phyloP scores from a whole-genome alignment of 2,888 invertebrate genomes.

The Cheilosia vernalis region DNA sequence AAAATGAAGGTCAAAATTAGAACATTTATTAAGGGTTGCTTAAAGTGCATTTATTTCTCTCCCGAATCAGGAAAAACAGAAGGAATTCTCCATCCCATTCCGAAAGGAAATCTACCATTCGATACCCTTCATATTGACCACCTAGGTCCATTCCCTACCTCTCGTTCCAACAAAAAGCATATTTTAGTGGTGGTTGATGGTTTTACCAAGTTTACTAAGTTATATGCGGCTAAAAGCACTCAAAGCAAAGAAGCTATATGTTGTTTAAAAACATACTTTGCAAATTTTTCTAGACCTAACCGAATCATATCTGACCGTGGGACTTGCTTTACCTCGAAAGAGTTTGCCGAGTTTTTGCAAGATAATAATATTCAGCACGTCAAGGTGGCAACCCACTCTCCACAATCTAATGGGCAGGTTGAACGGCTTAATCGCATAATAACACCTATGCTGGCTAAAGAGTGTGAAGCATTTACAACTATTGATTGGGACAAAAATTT shows the following conservation, averaged over 20 bases:
- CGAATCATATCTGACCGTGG: conserved; percentile 39
- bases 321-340: conserved; percentile 42
- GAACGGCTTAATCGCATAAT: no score
- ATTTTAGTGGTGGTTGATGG: conserved; percentile 33
- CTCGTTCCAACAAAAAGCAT: conserved; percentile 32
- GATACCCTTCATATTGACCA: conserved; percentile 41
- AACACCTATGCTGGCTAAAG: no score
- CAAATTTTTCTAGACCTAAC: conserved; percentile 24
- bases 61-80: conserved; percentile 64
- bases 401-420: no score
- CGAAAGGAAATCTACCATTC: conserved; percentile 71
- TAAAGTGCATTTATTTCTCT: conserved; percentile 41
- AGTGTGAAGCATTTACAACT: no score
- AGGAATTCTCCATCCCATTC: conserved; percentile 77
- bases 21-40: conserved; percentile 41
- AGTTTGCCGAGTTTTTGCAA: conserved; percentile 28
- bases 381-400: no score
- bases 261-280: conserved; percentile 35
- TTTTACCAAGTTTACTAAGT: conserved; percentile 41
- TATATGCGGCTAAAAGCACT: conserved; percentile 35
- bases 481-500: no score
- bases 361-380: conserved; percentile 9
- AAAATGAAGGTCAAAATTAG: conserved; percentile 73
- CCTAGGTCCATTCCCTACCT: conserved; percentile 51
- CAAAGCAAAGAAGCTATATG: conserved; percentile 28